These are phyloP conservation scores for Lepidocolaptes lacrymiger DNA, from an alignment of 2,797 vertebrate genomes.

Conservation along the genomic window DNA sequence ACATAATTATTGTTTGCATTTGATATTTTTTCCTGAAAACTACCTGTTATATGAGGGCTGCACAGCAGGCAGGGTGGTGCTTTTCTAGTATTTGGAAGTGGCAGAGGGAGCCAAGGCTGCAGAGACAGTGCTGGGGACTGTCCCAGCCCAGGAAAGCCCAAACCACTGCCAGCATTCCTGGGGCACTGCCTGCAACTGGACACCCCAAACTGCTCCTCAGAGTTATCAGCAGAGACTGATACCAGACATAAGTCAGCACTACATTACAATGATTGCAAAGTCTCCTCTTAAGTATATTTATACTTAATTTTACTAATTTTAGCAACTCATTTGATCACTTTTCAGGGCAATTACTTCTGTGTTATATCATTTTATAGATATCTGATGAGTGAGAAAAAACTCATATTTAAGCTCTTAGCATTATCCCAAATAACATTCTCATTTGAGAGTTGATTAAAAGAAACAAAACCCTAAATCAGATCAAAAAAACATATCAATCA, in stretches of 20 bases:
- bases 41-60: background rate
- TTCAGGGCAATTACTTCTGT: background rate
- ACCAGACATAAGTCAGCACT: rapidly evolving
- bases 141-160: background rate
- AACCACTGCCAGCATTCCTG: rapidly evolving
- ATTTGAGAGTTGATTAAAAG: background rate
- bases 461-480: background rate
- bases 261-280: rapidly evolving
- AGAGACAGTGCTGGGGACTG: background rate
- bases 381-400: background rate
- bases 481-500: background rate
- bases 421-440: background rate
- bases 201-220: rapidly evolving
- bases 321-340: background rate
- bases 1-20: background rate
- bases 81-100: background rate
- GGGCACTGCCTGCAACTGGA: rapidly evolving
- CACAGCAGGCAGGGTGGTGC: background rate
- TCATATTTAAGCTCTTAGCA: background rate
- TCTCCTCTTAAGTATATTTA: background rate
- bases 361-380: background rate
- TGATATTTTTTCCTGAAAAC: background rate
- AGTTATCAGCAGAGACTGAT: background rate
- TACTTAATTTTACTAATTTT: background rate
- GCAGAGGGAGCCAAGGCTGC: background rate